phyloP scores from a whole-genome alignment of 2,797 vertebrate genomes.

The Paedocypris micromegethes region DNA sequence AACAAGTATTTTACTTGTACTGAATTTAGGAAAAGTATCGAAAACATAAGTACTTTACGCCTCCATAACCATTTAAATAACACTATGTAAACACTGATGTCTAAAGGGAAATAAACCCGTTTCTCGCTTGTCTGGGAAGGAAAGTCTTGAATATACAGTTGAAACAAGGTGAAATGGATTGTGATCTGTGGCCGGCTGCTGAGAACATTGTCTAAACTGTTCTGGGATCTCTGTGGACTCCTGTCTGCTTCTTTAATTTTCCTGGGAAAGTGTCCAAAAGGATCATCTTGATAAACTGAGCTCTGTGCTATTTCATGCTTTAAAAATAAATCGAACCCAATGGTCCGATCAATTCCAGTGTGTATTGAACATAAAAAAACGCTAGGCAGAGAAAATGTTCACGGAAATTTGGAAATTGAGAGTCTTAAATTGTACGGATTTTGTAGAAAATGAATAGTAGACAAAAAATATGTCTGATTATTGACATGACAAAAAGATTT shows the following conservation, averaged over 20 bases:
- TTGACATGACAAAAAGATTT: too few species aligned
- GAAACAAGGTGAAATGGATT: constrained; percentile 17
- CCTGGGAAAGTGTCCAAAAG: constrained; percentile 49
- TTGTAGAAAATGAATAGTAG: too few species aligned
- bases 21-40: too few species aligned
- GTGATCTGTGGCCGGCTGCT: constrained; percentile 7
- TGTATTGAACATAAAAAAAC: constrained; percentile 10
- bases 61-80: too few species aligned
- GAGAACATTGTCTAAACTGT: constrained; percentile 28
- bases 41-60: too few species aligned
- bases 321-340: constrained; percentile 41
- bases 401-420: too few species aligned
- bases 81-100: too few species aligned
- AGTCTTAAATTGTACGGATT: too few species aligned
- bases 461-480: too few species aligned
- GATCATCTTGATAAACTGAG: constrained; percentile 41
- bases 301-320: constrained; percentile 33
- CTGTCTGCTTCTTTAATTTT: constrained; percentile 39
- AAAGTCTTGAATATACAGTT: not conserved
- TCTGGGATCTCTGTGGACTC: constrained; percentile 24
- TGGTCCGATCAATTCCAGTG: constrained; percentile 34
- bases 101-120: not conserved
- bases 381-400: not conserved
- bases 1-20: too few species aligned
- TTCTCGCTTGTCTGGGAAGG: not conserved